Percentiles rank a stretch among this genome's conserved stretches.
phyloP scores from a whole-genome alignment of 2,797 vertebrate genomes.

The Notoglanidium macrostoma region DNA sequence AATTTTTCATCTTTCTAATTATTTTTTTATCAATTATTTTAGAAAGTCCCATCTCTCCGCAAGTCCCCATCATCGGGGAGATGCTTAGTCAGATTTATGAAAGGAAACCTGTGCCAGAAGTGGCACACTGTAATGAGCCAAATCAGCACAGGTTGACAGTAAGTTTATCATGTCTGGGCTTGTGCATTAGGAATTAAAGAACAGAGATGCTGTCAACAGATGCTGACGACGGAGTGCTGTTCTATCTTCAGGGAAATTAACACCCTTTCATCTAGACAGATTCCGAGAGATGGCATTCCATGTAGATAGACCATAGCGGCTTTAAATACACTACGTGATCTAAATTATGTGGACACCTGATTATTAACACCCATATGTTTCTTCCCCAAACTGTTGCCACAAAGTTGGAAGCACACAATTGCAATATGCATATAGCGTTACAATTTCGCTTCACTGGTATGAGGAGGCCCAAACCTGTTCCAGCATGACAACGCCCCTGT shows the following conservation, averaged over 20 bases:
- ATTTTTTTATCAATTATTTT: conserved; percentile 59
- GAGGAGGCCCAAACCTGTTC: neutral
- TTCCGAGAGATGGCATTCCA: conserved; percentile 40
- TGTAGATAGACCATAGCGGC: neutral
- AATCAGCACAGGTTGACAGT: conserved; percentile 42
- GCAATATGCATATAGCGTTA: neutral
- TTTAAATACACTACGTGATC: neutral
- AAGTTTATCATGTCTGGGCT: conserved; percentile 42
- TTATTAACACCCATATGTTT: neutral
- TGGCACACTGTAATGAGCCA: conserved; percentile 29
- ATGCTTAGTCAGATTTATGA: conserved; percentile 53
- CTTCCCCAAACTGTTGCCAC: neutral
- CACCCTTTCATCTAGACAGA: conserved; percentile 30
- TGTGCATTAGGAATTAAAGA: conserved; percentile 27
- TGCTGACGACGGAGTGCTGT: conserved; percentile 48
- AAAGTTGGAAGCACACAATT: neutral
- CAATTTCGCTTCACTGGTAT: neutral
- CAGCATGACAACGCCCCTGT: neutral
- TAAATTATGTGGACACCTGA: neutral
- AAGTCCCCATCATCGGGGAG: conserved; percentile 38
- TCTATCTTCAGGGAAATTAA: conserved; percentile 38
- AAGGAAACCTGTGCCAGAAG: conserved; percentile 47
- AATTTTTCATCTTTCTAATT: conserved; percentile 61
- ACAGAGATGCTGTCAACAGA: conserved; percentile 44
- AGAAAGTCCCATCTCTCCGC: conserved; percentile 48